Base-by-base conservation (phyloP, 1,140 invertebrate genomes). In the Hesperophylax magnus region DNA sequence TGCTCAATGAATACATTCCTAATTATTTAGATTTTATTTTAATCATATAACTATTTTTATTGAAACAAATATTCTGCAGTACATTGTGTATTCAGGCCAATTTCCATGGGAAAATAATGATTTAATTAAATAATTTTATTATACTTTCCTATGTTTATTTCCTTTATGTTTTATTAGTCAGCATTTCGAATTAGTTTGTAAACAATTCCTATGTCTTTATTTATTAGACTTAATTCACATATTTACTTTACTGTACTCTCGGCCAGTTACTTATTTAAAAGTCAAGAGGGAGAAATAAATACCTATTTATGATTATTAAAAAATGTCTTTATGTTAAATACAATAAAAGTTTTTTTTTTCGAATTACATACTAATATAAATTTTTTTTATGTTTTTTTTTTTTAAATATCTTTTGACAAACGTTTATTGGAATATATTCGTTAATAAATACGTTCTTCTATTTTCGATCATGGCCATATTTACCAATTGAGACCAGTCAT, bases 1-100 rank as follows among this genome's bases (percentile, higher is more conserved):
- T 80, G 81, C 81, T 83, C 81, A 83, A 83, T 81, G 56, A 67
- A 77, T 83, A 83, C 81, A 83, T 83, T 83, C 75, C 75, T 77
- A 63, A 34, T 72, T 72, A 72, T n/a, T 72, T 67, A 31, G 63
- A 67, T 14, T 47, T 47, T 47, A 47, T 47, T 47, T 47, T 47
- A 47, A 47, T 47, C 9, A 47, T 47, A 47, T 47, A 1, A 47
- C 39, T 47, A 47, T 6, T 47, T 47, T 47, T 47, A 14, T 47
- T 14, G 1, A 14, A 14, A 47, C 0, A 47, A 47, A 0, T 47
- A 47, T 47, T 11, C 1, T 47, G 39, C 39, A 47, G 8, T 47
- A 47, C 39, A 47, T 47, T 47, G 39, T 47, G 39, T 47, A 47
- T 47, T 47, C 39, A 47, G 39, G 39, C 39, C 39, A 14, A 47